Percentiles rank a stretch among this genome's conserved stretches.
Evolutionary conservation across 2,797 vertebrate species (phyloP).

Genomic region (Argyrosomus regius): DNA sequence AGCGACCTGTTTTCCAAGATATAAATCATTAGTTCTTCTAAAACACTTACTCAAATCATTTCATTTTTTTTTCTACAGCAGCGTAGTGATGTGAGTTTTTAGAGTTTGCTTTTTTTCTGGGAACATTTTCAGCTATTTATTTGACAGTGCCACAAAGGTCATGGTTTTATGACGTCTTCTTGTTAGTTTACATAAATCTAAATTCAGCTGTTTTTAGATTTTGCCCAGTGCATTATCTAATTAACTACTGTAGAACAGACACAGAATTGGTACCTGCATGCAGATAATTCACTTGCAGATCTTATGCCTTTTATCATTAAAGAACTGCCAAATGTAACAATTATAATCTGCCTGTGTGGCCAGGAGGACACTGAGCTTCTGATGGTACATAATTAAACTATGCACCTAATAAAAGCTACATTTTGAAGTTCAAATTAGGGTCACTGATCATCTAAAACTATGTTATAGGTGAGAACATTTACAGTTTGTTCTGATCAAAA

Average conservation of each 20-base stretch:
- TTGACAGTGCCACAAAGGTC: not conserved
- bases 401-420: conserved; percentile 1
- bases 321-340: not conserved
- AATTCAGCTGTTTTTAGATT: conserved; percentile 11
- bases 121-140: conserved; percentile 9
- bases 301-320: not conserved
- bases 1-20: not conserved
- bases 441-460: conserved; percentile 15
- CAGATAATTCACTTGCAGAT: not conserved
- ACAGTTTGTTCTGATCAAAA: conserved; percentile 56
- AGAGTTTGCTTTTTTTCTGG: too few relatives aligned
- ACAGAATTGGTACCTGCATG: not conserved
- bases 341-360: conserved; percentile 12
- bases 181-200: conserved; percentile 10
- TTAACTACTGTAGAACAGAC: not conserved
- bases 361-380: conserved; percentile 6
- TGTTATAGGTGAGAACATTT: conserved; percentile 1
- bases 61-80: not conserved
- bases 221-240: not conserved
- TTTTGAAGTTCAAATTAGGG: conserved; percentile 25
- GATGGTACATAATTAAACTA: conserved; percentile 16
- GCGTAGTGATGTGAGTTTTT: not conserved
- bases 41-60: not conserved
- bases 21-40: not conserved
- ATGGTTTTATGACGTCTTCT: conserved; percentile 1